These are phyloP conservation scores for Lucilia cuprina DNA, from an alignment of 1,140 invertebrate species.

Conservation along the genomic window DNA sequence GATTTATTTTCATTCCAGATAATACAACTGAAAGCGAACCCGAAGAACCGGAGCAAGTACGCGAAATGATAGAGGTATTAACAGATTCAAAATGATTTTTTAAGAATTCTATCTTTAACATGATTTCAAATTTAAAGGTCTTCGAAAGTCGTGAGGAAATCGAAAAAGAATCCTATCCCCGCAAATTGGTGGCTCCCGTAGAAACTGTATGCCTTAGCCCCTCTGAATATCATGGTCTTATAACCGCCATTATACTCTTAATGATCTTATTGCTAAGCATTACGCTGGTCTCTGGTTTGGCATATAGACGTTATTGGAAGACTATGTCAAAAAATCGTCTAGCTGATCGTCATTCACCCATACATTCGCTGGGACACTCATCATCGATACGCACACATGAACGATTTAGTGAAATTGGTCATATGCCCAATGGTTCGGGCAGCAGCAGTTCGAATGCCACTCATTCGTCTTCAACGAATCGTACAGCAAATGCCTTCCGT, in stretches of 20 bases:
- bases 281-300: constrained; percentile 70
- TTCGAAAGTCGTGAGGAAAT: constrained; percentile 78
- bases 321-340: constrained; percentile 73
- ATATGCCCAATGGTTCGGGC: constrained; percentile 45
- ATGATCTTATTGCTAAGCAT: constrained; percentile 73
- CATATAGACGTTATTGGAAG: constrained; percentile 75
- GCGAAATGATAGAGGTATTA: constrained; percentile 83
- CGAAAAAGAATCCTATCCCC: constrained; percentile 68
- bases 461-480: constrained; percentile 55
- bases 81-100: not conserved
- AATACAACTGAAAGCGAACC: constrained; percentile 37
- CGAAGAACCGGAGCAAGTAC: constrained; percentile 76
- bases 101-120: constrained; percentile 50
- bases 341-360: constrained; percentile 64
- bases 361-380: constrained; percentile 58
- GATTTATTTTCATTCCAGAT: not conserved
- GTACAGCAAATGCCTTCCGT: constrained; percentile 55
- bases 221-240: constrained; percentile 78
- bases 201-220: constrained; percentile 76
- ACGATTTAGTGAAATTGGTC: constrained; percentile 57
- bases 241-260: constrained; percentile 74
- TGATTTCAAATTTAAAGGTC: constrained; percentile 39
- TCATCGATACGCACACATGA: constrained; percentile 61
- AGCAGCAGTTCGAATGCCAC: constrained; percentile 18
- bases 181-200: constrained; percentile 67